Evolutionary conservation across 2,113 vertebrate species (phyloP), one percentile per base, ranked within the genome.

Genomic region (Dipodomys ordii): DNA sequence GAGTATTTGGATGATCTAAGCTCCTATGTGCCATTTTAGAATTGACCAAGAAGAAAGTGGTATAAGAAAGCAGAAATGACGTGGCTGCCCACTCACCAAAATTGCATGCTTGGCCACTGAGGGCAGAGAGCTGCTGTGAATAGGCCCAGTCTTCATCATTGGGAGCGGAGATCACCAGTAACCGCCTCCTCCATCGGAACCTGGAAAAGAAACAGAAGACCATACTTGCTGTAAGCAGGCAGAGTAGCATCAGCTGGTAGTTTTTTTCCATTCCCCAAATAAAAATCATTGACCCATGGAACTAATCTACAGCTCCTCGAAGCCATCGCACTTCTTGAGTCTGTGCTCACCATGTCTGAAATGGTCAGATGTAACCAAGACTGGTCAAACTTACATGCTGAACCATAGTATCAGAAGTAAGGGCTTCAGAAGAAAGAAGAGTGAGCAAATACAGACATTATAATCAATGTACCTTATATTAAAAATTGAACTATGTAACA

Each of bases 91-190:
- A 98, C 99, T 99, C 97, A 99, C 99, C 99, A 96, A 99, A 99
- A 98, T 99, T 99, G 97, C 99, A 99, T 78, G 99, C 99, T 98
- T 99, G 99, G 96, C 99, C 99, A 94, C 90, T 98, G 83, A 99
- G 98, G 93, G 98, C 98, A 86, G 99, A 99, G 80, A 99, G 99
- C 98, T 99, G 99, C 97, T 99, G 99, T 96, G 99, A 99, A 97
- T 99, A 99, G 94, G 99, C 99, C 99, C 99, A 99, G 88, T 99
- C 99, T 97, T 99, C 99, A 85, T 99, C 99, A 44, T 92, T 99
- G 83, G 99, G 99, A 92, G 99, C 98, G 49, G 99, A 99, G 97
- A 99, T 99, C 95, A 99, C 98, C 92, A 99, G 99, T 87, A 99
- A 97, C 71, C 99, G 98, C 84, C 99, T 98, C 96, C 99, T 99